Evolutionary conservation across 2,113 vertebrate genomes (phyloP), one percentile per base, ranked within the genome.

Genomic region (Equus quagga): DNA sequence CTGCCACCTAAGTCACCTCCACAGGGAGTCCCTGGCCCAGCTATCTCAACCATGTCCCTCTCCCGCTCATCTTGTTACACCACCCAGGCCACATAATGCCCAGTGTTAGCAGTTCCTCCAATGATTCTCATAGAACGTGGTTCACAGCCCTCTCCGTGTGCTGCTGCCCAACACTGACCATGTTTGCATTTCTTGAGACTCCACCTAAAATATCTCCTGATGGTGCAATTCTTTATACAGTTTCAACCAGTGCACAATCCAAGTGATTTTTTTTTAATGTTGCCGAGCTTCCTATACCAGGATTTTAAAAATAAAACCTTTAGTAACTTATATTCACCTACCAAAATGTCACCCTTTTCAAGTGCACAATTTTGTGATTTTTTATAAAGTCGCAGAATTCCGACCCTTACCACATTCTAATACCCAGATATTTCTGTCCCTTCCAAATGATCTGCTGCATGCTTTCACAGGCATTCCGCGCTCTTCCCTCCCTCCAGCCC

Each of bases 21-120:
- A 87, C 28, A 26, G 8, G 51, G 6, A 76, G 44, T 31, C 28
- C 28, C 67, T 82, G 67, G 49, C 4, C 58, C 81, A 28, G 6
- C 4, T 8, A 3, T 15, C 83, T n/a, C 14, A 6, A 8, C 6
- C 72, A 4, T 10, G 7, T 19, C 26, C 8, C 3, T 15, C 3
- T 10, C 9, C 62, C 64, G 33, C 8, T 36, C 28, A 2, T 24
- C 62, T 41, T n/a, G 9, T 10, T 13, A 14, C 5, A 15, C 7
- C 17, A 46, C 12, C 33, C 26, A 96, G 69, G 54, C 69, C 7
- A 1, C 8, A 33, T 44, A 15, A 54, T 19, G 18, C 4, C 78
- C 49, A 6, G 3, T 26, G 15, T 49, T 4, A 79, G 54, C 72
- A 65, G 31, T 28, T 73, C 41, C 51, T 72, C 11, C 56, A 21